Evolutionary conservation across 2,888 invertebrate genomes (phyloP), one percentile per base, ranked within the genome.

Genomic region (Drosophila crucigera): DNA sequence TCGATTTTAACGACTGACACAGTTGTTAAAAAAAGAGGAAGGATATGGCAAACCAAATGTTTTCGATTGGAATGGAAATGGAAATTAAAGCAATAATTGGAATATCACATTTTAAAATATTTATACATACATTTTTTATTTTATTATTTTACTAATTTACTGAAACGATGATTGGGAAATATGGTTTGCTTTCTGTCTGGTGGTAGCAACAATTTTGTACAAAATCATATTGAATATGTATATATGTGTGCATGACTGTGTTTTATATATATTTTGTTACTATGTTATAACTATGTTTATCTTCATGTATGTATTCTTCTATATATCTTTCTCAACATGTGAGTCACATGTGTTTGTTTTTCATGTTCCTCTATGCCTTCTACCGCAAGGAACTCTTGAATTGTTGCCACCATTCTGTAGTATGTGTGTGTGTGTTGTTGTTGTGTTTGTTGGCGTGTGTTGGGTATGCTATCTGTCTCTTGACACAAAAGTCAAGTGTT

Each of bases 401-500:
- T 68, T 70, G 66, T 49, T 63, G 70, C 73, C 73, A 71, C 82
- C 69, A 76, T 79, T 76, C 22, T 9, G 16, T 58, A 22, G 56
- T 60, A 30, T 52, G 39, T 47, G 37, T 65, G 54, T 62, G 72
- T 68, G 63, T 72, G 50, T 61, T 37, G 37, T 6, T 35, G 54
- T 33, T 55, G 39, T 62, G 62, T 47, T 37, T 54, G 39, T 74
- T 58, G 59, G 39, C 58, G 50, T 54, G 39, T 37, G 35, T 56
- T 60, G 43, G 25, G 39, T 68, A 25, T 74, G 50, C 58, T 70
- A 73, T 58, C 65, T 68, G 50, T 80, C 78, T 80, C 86, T 87
- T 87, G 87, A 87, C 87, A 87, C 80, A 87, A 85, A 87, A 89
- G 89, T 87, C 87, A 89, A 87, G 87, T 89, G 88, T 80, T 87